phyloP scores from a whole-genome alignment of 2,888 invertebrate species.

The Plebejus melissa region DNA sequence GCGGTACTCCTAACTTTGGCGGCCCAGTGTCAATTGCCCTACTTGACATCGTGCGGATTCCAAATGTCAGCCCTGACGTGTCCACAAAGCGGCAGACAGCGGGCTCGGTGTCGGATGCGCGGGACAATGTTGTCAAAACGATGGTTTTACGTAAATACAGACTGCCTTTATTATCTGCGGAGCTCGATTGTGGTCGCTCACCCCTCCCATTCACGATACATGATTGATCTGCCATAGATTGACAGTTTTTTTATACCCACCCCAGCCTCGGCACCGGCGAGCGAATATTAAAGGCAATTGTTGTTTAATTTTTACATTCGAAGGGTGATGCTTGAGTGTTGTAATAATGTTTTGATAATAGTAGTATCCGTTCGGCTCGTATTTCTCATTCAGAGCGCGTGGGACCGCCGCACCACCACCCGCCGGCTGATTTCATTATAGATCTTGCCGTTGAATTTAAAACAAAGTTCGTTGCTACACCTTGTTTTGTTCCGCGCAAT shows the following conservation, averaged over 20 bases:
- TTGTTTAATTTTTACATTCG: conserved; percentile 77
- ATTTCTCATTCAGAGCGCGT: conserved; percentile 78
- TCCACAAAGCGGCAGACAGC: conserved; percentile 52
- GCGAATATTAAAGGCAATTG: conserved; percentile 79
- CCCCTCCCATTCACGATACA: conserved; percentile 71
- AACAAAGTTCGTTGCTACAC: conserved; percentile 57
- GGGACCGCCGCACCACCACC: conserved; percentile 55
- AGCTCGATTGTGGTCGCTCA: conserved; percentile 68
- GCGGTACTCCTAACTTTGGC: background rate
- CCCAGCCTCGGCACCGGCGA: conserved; percentile 63
- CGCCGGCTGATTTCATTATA: conserved; percentile 46
- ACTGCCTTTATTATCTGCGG: conserved; percentile 71
- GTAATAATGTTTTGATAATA: conserved; percentile 80
- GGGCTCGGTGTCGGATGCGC: conserved; percentile 62
- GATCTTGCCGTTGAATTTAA: conserved; percentile 56
- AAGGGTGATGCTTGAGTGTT: conserved; percentile 75
- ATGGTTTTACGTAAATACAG: conserved; percentile 76
- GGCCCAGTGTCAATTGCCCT: conserved; percentile 45
- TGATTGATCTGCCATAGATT: conserved; percentile 78
- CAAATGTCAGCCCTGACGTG: conserved; percentile 60
- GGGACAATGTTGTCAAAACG: conserved; percentile 68
- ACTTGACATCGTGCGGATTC: conserved; percentile 53
- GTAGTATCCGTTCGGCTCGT: conserved; percentile 76
- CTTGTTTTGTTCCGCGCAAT: conserved; percentile 44
- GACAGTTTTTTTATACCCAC: conserved; percentile 76